Conservation (phyloP, 2,888 invertebrate species). For the Drymonia ruficornis region DNA sequence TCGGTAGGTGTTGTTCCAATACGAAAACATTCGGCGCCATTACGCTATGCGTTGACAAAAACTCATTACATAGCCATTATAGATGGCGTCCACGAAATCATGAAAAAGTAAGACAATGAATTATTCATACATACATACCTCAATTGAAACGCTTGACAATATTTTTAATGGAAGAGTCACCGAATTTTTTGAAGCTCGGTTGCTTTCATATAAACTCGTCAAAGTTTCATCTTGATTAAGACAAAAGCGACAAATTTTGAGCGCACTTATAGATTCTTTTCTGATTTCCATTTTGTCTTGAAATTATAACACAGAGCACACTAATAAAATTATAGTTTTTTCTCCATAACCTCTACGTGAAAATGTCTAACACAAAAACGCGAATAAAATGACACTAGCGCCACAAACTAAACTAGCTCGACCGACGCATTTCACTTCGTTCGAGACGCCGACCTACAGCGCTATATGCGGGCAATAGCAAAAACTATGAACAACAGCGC, state of each 20-base stretch:
- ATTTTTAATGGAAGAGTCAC: conserved; percentile 90
- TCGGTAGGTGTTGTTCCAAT: not conserved
- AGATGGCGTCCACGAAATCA: conserved; percentile 12
- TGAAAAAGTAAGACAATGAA: conserved; percentile 4
- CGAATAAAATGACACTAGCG: conserved; percentile 51
- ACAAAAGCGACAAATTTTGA: conserved; percentile 91
- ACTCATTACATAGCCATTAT: conserved; percentile 6
- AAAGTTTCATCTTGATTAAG: conserved; percentile 86
- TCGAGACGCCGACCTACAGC: conserved; percentile 42
- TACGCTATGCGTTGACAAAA: conserved; percentile 20
- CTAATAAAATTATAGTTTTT: conserved; percentile 35
- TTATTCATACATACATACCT: conserved; percentile 81
- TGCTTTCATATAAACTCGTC: conserved; percentile 87
- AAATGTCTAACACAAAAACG: conserved; percentile 35
- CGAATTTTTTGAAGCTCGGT: conserved; percentile 82
- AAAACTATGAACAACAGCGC: conserved; percentile 18
- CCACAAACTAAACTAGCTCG: conserved; percentile 37
- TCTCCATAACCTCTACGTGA: conserved; percentile 61
- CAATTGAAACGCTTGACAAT: conserved; percentile 90
- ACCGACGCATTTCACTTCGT: conserved; percentile 27
- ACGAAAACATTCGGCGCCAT: conserved; percentile 37
- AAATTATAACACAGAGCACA: conserved; percentile 33
- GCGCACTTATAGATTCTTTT: conserved; percentile 84
- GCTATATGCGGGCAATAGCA: conserved; percentile 37
- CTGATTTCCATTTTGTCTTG: conserved; percentile 83